Evolutionary conservation across 2,113 vertebrate species (phyloP).

Genomic region (Falcunculus frontatus): DNA sequence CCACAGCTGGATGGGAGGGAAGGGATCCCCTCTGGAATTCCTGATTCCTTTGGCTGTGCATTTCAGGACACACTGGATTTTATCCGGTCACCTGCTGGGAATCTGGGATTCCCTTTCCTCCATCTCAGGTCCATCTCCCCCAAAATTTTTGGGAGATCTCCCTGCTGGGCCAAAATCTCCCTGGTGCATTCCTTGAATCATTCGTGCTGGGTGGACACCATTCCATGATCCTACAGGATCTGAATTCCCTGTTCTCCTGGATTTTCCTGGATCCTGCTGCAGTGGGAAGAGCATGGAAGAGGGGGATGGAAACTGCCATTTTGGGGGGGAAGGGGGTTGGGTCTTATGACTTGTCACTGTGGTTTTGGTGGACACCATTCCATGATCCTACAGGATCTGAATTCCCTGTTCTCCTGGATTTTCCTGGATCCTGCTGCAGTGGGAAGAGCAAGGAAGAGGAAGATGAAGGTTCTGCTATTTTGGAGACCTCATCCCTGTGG

Average conservation of each 20-base stretch:
- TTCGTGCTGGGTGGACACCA: accelerated
- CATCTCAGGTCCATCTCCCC: neutral
- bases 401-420: neutral
- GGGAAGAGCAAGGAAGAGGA: neutral
- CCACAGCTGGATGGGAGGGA: neutral
- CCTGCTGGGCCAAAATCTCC: neutral
- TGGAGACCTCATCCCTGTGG: neutral
- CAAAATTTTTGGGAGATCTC: neutral
- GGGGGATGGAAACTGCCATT: accelerated
- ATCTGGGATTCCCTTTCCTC: neutral
- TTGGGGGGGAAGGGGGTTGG: too few relatives aligned
- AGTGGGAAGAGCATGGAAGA: neutral
- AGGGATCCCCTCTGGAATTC: neutral
- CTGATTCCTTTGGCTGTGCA: neutral
- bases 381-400: accelerated
- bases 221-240: neutral
- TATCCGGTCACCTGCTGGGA: accelerated
- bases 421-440: too few relatives aligned
- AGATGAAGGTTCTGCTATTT: neutral
- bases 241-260: accelerated
- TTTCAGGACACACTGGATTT: accelerated
- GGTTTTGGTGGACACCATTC: too few relatives aligned
- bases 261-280: neutral
- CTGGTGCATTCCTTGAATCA: neutral
- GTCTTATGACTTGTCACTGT: too few relatives aligned